Percentiles rank a stretch among this genome's conserved stretches.
Conservation (phyloP, 2,797 vertebrate species). For the Tokudaia tokunoshimensis region DNA sequence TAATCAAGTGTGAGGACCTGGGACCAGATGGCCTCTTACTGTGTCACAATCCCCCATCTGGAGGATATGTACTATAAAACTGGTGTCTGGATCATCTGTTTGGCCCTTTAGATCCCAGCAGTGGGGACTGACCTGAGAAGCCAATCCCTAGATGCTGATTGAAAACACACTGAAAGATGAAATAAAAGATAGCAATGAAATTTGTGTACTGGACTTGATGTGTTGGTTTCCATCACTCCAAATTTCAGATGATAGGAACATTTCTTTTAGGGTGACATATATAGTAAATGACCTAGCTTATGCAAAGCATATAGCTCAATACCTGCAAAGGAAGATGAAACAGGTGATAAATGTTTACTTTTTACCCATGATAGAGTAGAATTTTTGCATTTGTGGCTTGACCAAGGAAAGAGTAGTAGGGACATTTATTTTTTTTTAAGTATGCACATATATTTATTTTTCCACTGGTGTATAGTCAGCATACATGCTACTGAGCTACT, state of each 20-base stretch:
- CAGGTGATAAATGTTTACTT: background rate
- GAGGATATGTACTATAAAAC: background rate
- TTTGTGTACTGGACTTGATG: background rate
- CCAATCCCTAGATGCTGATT: background rate
- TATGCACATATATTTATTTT: background rate
- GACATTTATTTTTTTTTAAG: background rate
- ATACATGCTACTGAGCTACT: background rate
- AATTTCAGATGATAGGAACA: background rate
- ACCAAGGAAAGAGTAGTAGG: background rate
- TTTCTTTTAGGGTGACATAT: background rate
- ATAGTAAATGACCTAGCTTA: background rate
- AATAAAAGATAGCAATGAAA: background rate
- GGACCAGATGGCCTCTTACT: background rate
- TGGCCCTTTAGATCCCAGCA: background rate
- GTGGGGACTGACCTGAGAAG: conserved; percentile 3
- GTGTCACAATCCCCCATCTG: background rate
- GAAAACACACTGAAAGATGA: conserved; percentile 22
- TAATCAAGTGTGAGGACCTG: background rate
- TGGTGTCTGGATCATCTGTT: background rate
- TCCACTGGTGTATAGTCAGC: background rate
- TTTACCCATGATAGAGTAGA: background rate
- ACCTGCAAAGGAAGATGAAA: background rate
- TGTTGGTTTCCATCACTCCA: conserved; percentile 10
- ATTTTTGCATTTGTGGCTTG: conserved; percentile 3
- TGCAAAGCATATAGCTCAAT: background rate